These are phyloP conservation scores for Montipora cactus DNA, from an alignment of 64 coral and sea anemone genomes.

Conservation along the genomic window DNA sequence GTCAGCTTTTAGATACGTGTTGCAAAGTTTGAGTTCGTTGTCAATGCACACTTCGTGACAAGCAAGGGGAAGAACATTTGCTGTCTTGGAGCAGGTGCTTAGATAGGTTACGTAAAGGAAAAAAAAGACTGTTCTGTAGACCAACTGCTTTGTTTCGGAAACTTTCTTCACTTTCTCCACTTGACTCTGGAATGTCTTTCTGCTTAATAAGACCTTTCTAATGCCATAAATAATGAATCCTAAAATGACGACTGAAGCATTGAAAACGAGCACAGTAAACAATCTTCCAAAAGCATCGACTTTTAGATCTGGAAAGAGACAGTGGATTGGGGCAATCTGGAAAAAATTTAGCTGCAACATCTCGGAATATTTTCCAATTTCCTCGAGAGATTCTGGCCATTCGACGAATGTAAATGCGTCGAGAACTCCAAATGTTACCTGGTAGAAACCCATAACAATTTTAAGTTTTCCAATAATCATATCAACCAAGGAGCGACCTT, in stretches of 20 bases:
- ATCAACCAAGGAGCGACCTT: neutral
- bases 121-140: slow-evolving; percentile 6
- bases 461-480: slow-evolving; percentile 28
- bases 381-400: slow-evolving; percentile 17
- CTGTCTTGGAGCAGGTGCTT: neutral
- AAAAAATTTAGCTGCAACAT: slow-evolving; percentile 30
- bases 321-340: slow-evolving; percentile 40
- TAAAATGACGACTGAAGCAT: neutral
- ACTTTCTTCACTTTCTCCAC: neutral
- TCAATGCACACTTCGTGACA: neutral
- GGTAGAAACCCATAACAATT: slow-evolving; percentile 53
- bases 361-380: slow-evolving; percentile 23
- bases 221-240: neutral
- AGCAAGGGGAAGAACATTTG: neutral
- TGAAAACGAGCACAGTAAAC: slow-evolving; percentile 14
- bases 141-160: neutral
- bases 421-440: slow-evolving; percentile 20
- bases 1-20: slow-evolving; percentile 19
- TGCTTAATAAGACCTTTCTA: neutral
- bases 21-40: neutral
- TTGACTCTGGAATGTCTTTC: neutral
- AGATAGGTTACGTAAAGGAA: neutral
- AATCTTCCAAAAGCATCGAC: slow-evolving; percentile 28
- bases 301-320: slow-evolving; percentile 1
- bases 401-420: slow-evolving; percentile 35